Percentiles rank a stretch among this genome's conserved stretches.
phyloP scores from a whole-genome alignment of 2,888 invertebrate genomes.

The Latrodectus hesperus region DNA sequence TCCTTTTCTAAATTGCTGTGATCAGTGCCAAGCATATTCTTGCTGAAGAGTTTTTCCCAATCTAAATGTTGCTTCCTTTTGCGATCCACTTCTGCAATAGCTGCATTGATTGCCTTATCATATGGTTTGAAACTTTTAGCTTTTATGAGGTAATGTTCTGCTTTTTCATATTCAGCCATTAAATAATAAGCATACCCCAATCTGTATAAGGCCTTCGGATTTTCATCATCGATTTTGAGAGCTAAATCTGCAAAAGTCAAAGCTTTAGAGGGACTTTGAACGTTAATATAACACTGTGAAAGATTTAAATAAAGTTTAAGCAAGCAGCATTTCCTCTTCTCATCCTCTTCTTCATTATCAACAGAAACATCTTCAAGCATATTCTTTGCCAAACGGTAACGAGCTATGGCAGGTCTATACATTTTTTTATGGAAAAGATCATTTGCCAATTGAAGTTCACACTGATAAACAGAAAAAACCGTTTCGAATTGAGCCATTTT shows the following conservation, averaged over 20 bases:
- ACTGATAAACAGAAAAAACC: constrained; percentile 79
- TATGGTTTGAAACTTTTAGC: constrained; percentile 71
- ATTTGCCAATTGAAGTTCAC: constrained; percentile 81
- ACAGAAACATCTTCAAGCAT: constrained; percentile 82
- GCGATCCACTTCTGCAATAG: constrained; percentile 53
- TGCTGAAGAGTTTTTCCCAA: constrained; percentile 49
- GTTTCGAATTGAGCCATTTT: constrained; percentile 79
- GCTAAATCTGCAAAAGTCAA: constrained; percentile 81
- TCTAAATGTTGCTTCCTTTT: constrained; percentile 36
- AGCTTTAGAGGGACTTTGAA: constrained; percentile 80
- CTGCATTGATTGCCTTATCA: constrained; percentile 42
- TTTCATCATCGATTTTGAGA: constrained; percentile 75
- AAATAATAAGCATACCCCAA: constrained; percentile 72
- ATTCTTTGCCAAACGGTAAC: constrained; percentile 80
- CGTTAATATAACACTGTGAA: constrained; percentile 82
- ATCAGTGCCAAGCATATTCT: constrained; percentile 15
- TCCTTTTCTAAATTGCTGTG: not conserved
- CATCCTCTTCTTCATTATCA: constrained; percentile 81
- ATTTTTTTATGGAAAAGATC: constrained; percentile 78
- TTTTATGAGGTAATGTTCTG: constrained; percentile 71
- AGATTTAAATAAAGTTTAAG: constrained; percentile 84
- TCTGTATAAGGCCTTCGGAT: constrained; percentile 73
- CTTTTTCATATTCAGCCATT: constrained; percentile 72
- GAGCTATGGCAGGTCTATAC: constrained; percentile 69
- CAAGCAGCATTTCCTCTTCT: constrained; percentile 80